phyloP scores from a whole-genome alignment of 2,797 vertebrate genomes.

The Steatocranus sp. region DNA sequence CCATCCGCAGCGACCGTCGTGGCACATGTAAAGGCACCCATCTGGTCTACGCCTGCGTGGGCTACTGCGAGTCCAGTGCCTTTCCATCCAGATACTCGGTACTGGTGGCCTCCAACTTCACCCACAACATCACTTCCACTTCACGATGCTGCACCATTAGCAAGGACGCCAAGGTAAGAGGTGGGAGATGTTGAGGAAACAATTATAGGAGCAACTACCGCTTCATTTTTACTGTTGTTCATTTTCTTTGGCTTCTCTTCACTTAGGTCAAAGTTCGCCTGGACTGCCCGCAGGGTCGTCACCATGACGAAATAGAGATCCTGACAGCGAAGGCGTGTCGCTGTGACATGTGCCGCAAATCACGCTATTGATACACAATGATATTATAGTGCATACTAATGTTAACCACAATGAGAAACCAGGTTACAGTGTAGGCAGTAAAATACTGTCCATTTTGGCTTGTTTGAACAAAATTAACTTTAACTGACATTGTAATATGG shows the following conservation, averaged over 20 bases:
- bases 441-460: background rate
- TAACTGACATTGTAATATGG: background rate
- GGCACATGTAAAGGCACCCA: constrained; percentile 82
- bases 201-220: fast-evolving
- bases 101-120: constrained; percentile 84
- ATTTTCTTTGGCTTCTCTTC: background rate
- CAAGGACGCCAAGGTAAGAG: constrained; percentile 69
- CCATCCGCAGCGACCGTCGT: constrained; percentile 80
- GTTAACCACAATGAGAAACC: background rate
- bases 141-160: constrained; percentile 88
- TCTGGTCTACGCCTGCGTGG: constrained; percentile 84
- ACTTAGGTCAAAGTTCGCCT: constrained; percentile 85
- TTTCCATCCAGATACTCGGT: constrained; percentile 88
- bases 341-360: constrained; percentile 87
- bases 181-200: background rate
- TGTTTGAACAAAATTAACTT: background rate
- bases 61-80: constrained; percentile 89
- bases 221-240: background rate
- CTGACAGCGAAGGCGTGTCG: constrained; percentile 83
- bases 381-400: background rate
- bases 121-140: constrained; percentile 86
- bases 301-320: constrained; percentile 80
- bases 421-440: background rate
- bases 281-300: constrained; percentile 72
- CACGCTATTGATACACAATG: constrained; percentile 76